Conservation (phyloP, 2,888 invertebrate species). For the Endotricha flammealis region DNA sequence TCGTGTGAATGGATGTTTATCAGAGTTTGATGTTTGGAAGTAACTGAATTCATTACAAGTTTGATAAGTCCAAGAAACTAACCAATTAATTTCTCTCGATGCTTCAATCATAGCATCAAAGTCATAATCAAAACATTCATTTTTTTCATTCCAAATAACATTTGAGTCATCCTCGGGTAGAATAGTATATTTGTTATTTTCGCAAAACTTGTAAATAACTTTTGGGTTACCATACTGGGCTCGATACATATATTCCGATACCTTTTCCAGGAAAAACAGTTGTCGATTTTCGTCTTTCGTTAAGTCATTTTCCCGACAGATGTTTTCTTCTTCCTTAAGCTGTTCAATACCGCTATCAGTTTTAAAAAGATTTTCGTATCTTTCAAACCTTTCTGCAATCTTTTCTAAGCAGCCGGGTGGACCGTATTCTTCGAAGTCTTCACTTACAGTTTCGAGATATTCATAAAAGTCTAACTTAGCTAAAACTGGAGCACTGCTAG, state of each 20-base stretch:
- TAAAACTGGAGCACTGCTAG: conserved; percentile 62
- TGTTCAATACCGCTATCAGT: conserved; percentile 39
- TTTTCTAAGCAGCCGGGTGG: conserved; percentile 39
- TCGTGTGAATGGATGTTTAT: conserved; percentile 77
- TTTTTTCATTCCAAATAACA: conserved; percentile 30
- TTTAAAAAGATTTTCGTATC: conserved; percentile 43
- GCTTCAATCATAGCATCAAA: conserved; percentile 44
- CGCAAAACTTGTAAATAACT: conserved; percentile 40
- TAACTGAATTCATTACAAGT: conserved; percentile 88
- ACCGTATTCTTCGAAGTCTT: conserved; percentile 54
- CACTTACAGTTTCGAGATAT: conserved; percentile 57
- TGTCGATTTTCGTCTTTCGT: conserved; percentile 44
- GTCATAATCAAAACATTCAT: conserved; percentile 42
- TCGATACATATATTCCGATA: conserved; percentile 37
- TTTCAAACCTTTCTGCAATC: conserved; percentile 40
- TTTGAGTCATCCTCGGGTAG: conserved; percentile 8
- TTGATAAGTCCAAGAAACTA: conserved; percentile 82
- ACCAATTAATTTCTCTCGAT: conserved; percentile 33
- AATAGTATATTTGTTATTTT: conserved; percentile 11
- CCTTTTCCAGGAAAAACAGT: conserved; percentile 50
- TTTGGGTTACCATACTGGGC: conserved; percentile 51
- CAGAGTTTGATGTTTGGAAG: conserved; percentile 80
- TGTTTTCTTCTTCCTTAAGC: conserved; percentile 51
- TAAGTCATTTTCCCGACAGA: conserved; percentile 51
- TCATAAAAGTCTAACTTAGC: conserved; percentile 61